phyloP scores from a whole-genome alignment of 2,113 vertebrate species.

The Chloroceryle aenea region DNA sequence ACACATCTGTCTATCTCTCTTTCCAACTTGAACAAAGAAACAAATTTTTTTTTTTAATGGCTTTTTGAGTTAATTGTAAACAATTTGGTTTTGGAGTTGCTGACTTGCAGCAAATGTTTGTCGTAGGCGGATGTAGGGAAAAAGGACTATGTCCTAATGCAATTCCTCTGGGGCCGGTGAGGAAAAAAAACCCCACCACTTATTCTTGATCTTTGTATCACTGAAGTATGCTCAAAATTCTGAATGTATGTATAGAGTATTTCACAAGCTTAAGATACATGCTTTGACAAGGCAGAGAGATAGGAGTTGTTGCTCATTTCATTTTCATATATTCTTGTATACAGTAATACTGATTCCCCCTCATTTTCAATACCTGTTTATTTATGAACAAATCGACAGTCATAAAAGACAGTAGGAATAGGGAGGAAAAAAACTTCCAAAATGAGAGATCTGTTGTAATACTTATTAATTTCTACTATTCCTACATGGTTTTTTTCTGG shows the following conservation, averaged over 20 bases:
- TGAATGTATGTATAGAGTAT: not conserved
- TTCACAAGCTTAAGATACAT: not conserved
- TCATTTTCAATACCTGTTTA: not conserved
- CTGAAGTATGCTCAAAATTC: slow-evolving; percentile 12
- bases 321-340: not conserved
- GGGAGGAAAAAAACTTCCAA: not conserved
- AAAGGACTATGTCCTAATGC: slow-evolving; percentile 26
- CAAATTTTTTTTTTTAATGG: slow-evolving; percentile 36
- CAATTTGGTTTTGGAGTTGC: slow-evolving; percentile 56
- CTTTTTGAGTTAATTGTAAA: slow-evolving; percentile 68
- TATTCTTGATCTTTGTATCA: not conserved
- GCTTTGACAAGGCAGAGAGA: not conserved
- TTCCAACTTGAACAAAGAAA: slow-evolving; percentile 69
- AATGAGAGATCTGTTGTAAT: not conserved
- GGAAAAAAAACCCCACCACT: not conserved
- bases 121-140: slow-evolving; percentile 43
- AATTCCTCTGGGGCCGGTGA: not conserved
- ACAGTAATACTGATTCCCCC: not conserved
- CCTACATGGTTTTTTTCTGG: not conserved
- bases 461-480: not conserved
- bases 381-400: not conserved
- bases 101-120: slow-evolving; percentile 61
- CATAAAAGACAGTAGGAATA: not conserved
- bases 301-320: not conserved
- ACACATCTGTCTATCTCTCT: slow-evolving; percentile 59